phyloP scores from a whole-genome alignment of 2,797 vertebrate genomes.

The Limosa lapponica region DNA sequence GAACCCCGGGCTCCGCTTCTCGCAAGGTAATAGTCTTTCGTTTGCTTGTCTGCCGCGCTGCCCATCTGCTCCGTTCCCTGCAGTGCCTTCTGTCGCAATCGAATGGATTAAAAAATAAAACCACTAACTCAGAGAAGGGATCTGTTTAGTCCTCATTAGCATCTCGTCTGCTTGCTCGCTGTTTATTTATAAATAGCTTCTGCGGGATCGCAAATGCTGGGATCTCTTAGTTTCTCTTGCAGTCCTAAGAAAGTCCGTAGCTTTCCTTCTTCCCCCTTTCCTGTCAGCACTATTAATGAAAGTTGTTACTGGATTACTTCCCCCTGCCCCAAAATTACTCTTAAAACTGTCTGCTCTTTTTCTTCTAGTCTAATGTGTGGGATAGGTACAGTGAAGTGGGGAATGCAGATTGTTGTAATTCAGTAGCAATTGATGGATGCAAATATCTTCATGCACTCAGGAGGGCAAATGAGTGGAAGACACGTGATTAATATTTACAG shows the following conservation, averaged over 20 bases:
- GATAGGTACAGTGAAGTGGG: background rate
- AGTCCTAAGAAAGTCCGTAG: background rate
- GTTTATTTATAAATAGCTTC: background rate
- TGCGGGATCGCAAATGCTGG: background rate
- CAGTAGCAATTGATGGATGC: background rate
- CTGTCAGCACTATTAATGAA: background rate
- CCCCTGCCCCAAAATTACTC: background rate
- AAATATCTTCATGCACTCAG: background rate
- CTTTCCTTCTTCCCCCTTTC: background rate
- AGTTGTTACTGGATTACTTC: background rate
- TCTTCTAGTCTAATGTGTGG: no score
- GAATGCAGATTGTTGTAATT: background rate
- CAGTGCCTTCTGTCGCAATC: background rate
- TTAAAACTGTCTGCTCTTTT: background rate
- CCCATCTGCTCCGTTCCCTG: background rate
- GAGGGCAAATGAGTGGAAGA: background rate
- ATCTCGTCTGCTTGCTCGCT: background rate
- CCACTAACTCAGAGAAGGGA: background rate
- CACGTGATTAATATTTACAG: slow-evolving; percentile 34
- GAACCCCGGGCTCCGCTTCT: background rate
- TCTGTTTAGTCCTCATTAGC: background rate
- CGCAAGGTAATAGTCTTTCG: slow-evolving; percentile 14
- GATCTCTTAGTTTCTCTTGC: background rate
- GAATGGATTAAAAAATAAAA: background rate
- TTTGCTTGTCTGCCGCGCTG: background rate